phyloP scores from a whole-genome alignment of 2,113 vertebrate genomes.

The human (Homo sapiens) region DNA sequence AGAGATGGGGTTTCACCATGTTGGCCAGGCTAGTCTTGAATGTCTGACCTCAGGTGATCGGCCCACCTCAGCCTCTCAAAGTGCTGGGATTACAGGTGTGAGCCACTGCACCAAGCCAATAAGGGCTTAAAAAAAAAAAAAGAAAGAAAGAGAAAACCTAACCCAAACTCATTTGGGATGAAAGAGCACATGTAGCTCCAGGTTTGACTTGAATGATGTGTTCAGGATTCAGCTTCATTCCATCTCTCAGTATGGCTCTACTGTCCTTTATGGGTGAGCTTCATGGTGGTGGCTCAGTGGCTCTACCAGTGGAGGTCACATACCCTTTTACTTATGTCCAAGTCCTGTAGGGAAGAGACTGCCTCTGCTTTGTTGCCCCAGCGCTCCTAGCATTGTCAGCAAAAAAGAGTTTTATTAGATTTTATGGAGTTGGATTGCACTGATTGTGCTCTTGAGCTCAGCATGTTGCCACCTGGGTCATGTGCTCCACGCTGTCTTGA shows the following conservation, averaged over 20 bases:
- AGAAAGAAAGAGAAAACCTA: background rate
- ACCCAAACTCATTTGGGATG: background rate
- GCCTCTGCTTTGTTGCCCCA: background rate
- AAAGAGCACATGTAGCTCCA: background rate
- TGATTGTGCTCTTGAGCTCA: background rate
- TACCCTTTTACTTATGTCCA: background rate
- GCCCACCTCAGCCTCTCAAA: too few species aligned
- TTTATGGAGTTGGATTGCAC: background rate
- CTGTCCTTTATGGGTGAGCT: background rate
- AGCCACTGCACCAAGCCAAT: background rate
- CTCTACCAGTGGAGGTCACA: too few species aligned
- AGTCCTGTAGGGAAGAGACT: background rate
- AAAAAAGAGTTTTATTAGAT: background rate
- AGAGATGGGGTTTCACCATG: too few species aligned
- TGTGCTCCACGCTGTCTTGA: background rate
- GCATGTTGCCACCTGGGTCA: background rate
- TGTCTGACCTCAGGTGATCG: too few species aligned
- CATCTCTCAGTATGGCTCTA: background rate
- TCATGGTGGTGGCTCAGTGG: background rate
- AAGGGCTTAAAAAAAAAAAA: background rate
- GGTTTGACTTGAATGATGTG: too few species aligned
- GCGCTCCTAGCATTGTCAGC: background rate
- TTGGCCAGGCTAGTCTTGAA: too few species aligned
- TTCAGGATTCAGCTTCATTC: background rate
- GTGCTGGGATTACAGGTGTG: too few species aligned